Base-by-base conservation (phyloP, 2,797 vertebrate genomes). In the Crax fasciolata region DNA sequence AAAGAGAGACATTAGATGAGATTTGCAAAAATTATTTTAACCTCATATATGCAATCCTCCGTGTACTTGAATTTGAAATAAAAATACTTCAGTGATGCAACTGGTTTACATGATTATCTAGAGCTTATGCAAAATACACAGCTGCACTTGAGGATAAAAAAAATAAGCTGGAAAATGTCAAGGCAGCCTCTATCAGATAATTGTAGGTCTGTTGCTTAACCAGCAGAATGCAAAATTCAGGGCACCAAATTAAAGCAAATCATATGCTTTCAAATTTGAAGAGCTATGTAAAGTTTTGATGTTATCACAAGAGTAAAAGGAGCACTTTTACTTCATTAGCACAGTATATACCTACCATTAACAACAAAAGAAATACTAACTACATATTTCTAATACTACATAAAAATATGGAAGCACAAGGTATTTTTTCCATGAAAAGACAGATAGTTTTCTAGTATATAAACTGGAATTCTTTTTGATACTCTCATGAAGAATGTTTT, bases 111-210 rank as follows among this genome's bases (percentile, higher is more conserved):
- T 84, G 84, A 96, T 93, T 92, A 96, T 57, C 93, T 74, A 68
- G 67, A 85, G 62, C 82, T 93, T 89, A 92, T 91, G 87, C 75
- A 89, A 94, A 96, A 91, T 84, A 85, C 17, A 57, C 13, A 87
- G 65, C 68, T 57, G 75, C 77, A 85, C 82, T 92, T 89, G 57
- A 93, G 71, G 73, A 74, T 62, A 51, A 93, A 89, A 93, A 89
- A 95, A 93, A 77, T 74, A 83, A 93, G 49, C 79, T 75, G 41
- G 39, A 87, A 96, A 95, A 94, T 91, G 93, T 95, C 95, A 91
- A 87, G 79, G 75, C 72, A 91, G 68, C 61, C 77, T 89, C 89
- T 94, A 54, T 68, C 75, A 91, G 65, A 83, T 89, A 93, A 96
- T 77, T 85, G 79, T 66, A 92, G 61, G 72, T 83, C 75, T 91